Conservation (phyloP, 2,888 invertebrate genomes). For the Pegoplata infirma region DNA sequence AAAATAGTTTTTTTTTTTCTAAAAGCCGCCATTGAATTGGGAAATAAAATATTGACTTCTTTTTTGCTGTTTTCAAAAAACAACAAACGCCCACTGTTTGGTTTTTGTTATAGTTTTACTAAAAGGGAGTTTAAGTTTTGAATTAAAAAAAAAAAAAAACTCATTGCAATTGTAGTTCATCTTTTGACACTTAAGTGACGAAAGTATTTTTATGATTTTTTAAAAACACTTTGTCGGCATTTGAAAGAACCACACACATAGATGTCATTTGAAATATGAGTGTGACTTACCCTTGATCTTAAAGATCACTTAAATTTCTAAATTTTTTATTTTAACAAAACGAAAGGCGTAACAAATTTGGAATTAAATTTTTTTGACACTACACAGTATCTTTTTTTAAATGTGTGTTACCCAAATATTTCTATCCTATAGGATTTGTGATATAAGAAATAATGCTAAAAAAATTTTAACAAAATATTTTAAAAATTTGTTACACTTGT, state of each 20-base stretch:
- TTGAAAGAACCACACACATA: conserved; percentile 41
- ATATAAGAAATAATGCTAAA: not conserved
- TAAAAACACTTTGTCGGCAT: conserved; percentile 50
- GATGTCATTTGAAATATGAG: conserved; percentile 34
- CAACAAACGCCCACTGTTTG: conserved; percentile 57
- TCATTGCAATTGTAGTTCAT: conserved; percentile 48
- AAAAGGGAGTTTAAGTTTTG: conserved; percentile 31
- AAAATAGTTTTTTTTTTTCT: conserved; percentile 18
- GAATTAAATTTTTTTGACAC: conserved; percentile 71
- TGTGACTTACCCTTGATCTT: conserved; percentile 62
- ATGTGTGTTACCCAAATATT: not conserved
- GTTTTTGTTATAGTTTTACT: conserved; percentile 5
- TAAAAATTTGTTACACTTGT: conserved; percentile 61
- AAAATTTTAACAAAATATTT: conserved; percentile 27
- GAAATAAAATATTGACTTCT: too few relatives aligned
- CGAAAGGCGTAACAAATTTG: conserved; percentile 73
- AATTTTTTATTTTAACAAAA: not conserved
- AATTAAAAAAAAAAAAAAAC: too few relatives aligned
- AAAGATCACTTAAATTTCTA: conserved; percentile 31
- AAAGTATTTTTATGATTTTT: conserved; percentile 43
- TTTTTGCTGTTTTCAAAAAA: not conserved
- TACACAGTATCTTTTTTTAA: conserved; percentile 37
- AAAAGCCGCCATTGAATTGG: conserved; percentile 43
- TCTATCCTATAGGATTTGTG: not conserved
- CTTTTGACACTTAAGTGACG: conserved; percentile 58